phyloP scores from a whole-genome alignment of 2,888 invertebrate genomes.

The Campoletis raptor region DNA sequence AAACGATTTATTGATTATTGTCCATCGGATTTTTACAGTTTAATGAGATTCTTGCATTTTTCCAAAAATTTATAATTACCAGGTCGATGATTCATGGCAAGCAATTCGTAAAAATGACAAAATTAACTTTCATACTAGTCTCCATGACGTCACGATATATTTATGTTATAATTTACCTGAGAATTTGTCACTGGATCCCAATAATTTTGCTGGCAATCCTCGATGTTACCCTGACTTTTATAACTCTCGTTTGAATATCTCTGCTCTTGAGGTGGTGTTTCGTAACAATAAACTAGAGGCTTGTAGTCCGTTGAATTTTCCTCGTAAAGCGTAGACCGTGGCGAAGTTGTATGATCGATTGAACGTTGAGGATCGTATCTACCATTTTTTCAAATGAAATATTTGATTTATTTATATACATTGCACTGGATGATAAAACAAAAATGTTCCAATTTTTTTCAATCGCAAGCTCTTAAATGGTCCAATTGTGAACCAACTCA shows the following conservation, averaged over 20 bases:
- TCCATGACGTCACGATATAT: not conserved
- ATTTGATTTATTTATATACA: not conserved
- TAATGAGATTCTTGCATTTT: not conserved
- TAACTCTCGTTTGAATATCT: slow-evolving; percentile 74
- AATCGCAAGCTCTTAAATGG: not conserved
- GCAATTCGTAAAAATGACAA: slow-evolving; percentile 24
- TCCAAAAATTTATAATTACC: slow-evolving; percentile 44
- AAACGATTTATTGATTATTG: not conserved
- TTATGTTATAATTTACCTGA: slow-evolving; percentile 72
- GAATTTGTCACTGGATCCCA: slow-evolving; percentile 78
- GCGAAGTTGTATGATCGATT: slow-evolving; percentile 76
- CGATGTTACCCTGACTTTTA: slow-evolving; percentile 67
- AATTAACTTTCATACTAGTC: not conserved
- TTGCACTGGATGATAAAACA: not conserved
- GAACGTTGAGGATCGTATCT: slow-evolving; percentile 77
- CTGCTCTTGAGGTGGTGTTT: slow-evolving; percentile 80
- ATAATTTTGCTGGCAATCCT: slow-evolving; percentile 74
- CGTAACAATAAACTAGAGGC: slow-evolving; percentile 79
- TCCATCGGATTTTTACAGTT: not conserved
- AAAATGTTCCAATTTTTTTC: not conserved
- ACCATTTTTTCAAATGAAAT: not conserved
- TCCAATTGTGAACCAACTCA: not conserved
- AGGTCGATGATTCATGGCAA: slow-evolving; percentile 30
- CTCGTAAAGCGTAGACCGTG: slow-evolving; percentile 78
- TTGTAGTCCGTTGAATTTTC: slow-evolving; percentile 81